A percentile compares a stretch with the other conserved stretches of the same genome.
Evolutionary conservation across 1,140 invertebrate genomes (phyloP).

Genomic region (Wiebesia pumilae): DNA sequence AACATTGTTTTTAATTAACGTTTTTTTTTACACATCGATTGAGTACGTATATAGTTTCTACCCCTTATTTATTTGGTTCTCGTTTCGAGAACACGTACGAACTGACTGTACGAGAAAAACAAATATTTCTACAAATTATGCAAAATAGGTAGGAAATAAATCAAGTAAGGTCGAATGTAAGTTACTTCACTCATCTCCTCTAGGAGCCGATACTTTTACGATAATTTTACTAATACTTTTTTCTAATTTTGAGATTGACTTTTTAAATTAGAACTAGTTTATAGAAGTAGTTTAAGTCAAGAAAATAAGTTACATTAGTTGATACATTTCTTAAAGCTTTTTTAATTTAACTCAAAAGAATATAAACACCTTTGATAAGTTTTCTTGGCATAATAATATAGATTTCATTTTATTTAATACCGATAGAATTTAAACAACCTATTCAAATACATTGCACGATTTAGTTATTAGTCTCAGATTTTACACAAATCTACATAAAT

Average conservation of each 20-base stretch:
- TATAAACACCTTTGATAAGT: background rate
- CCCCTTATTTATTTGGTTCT: constrained; percentile 27
- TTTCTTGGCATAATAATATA: background rate
- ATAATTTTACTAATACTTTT: constrained; percentile 47
- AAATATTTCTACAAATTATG: constrained; percentile 1
- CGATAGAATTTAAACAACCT: background rate
- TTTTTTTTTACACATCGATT: background rate
- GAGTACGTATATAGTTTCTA: background rate
- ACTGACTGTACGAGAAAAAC: constrained; percentile 40
- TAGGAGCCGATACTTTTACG: constrained; percentile 43
- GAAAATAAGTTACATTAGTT: background rate
- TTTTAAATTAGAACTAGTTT: constrained; percentile 55
- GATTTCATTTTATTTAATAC: background rate
- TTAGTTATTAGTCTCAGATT: constrained; percentile 4
- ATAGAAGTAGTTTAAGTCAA: constrained; percentile 33
- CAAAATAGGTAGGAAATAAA: constrained; percentile 34
- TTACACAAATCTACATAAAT: background rate
- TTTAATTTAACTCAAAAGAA: background rate
- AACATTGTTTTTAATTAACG: no score
- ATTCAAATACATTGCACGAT: constrained; percentile 25
- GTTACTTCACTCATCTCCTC: constrained; percentile 41
- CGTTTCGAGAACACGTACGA: constrained; percentile 25
- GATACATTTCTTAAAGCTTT: background rate
- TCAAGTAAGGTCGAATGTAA: constrained; percentile 42
- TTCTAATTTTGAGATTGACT: constrained; percentile 58